Evolutionary conservation across 2,113 vertebrate species (phyloP).

Genomic region (Dasyprocta punctata): DNA sequence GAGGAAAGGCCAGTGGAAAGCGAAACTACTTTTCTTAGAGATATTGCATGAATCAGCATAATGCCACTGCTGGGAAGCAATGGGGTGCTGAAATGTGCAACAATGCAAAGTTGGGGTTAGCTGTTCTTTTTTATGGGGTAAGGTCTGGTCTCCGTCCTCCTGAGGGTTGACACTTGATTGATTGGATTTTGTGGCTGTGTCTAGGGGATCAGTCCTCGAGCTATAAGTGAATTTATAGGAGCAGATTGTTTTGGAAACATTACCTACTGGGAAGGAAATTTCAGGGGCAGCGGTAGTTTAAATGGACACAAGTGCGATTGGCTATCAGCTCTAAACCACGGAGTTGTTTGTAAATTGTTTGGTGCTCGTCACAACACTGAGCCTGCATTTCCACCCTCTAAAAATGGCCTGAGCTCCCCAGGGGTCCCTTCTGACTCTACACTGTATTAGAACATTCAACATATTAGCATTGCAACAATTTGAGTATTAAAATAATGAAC

Average conservation of each 20-base stretch:
- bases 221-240: not conserved
- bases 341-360: not conserved
- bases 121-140: no score
- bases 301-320: not conserved
- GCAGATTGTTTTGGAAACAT: not conserved
- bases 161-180: not conserved
- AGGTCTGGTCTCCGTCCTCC: not conserved
- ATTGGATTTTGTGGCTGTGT: not conserved
- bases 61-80: not conserved
- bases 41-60: not conserved
- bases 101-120: no score
- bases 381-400: not conserved
- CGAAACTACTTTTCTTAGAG: not conserved
- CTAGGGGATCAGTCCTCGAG: not conserved
- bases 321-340: not conserved
- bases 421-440: no score
- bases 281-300: not conserved
- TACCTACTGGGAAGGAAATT: not conserved
- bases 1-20: not conserved
- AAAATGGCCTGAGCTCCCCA: not conserved
- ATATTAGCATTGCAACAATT: not conserved
- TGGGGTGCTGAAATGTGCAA: not conserved
- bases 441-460: no score
- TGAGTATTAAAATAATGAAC: not conserved
- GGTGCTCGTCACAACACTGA: not conserved